Evolutionary conservation across 1,140 invertebrate genomes (phyloP).

Genomic region (Homarus americanus): DNA sequence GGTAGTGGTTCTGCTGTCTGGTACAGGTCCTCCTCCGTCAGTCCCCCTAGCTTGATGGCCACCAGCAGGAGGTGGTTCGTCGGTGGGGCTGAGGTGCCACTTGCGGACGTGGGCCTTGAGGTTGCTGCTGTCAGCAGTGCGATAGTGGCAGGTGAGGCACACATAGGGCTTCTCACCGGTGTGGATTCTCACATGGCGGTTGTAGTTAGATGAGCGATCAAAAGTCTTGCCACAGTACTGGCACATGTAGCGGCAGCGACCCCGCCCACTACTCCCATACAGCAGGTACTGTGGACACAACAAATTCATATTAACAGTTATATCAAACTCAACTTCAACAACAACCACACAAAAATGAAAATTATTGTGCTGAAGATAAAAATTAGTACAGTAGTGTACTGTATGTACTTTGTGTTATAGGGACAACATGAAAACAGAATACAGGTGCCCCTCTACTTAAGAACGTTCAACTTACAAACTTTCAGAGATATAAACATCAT

Average conservation of each 20-base stretch:
- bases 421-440: no score
- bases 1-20: no score
- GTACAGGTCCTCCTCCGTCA: neutral
- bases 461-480: no score
- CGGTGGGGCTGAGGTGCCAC: slow-evolving; percentile 7
- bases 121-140: slow-evolving; percentile 53
- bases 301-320: no score
- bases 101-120: slow-evolving; percentile 43
- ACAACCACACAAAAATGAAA: no score
- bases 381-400: no score
- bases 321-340: no score
- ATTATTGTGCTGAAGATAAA: no score
- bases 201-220: slow-evolving; percentile 51
- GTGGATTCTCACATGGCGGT: slow-evolving; percentile 47
- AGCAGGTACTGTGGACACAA: neutral
- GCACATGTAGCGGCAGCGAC: slow-evolving; percentile 32
- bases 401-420: no score
- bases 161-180: slow-evolving; percentile 57
- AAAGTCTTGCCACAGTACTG: slow-evolving; percentile 49
- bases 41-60: neutral
- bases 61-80: neutral
- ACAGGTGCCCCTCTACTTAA: no score
- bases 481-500: no score
- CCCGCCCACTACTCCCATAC: neutral
- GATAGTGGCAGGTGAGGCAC: slow-evolving; percentile 47